phyloP scores from a whole-genome alignment of 2,888 invertebrate species.

The Lasioglossum villosulum region DNA sequence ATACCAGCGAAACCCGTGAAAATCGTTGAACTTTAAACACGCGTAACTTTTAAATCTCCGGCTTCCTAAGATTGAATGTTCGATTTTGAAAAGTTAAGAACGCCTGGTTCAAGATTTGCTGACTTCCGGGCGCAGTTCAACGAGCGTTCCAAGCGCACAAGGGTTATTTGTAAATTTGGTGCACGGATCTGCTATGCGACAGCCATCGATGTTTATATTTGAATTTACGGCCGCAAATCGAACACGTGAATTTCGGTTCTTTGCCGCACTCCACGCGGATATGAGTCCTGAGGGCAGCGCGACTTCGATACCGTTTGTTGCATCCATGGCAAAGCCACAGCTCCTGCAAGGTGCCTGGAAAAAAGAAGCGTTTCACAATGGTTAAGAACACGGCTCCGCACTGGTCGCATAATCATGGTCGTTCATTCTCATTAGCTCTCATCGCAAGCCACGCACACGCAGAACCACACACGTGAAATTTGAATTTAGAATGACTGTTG shows the following conservation, averaged over 20 bases:
- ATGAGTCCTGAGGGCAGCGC: constrained; percentile 79
- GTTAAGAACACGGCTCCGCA: constrained; percentile 14
- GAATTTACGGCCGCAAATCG: constrained; percentile 78
- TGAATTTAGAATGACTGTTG: no score
- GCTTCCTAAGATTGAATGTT: no score
- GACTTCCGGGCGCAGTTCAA: background rate
- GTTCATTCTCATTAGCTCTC: background rate
- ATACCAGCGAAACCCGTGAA: no score
- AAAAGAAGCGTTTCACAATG: constrained; percentile 56
- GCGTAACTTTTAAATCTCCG: no score
- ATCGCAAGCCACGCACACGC: background rate
- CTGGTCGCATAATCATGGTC: background rate
- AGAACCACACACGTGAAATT: background rate
- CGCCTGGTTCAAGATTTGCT: background rate
- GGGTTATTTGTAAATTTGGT: constrained; percentile 59
- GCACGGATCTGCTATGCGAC: constrained; percentile 73
- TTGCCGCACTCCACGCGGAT: constrained; percentile 81
- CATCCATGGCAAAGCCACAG: constrained; percentile 77
- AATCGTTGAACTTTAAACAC: no score
- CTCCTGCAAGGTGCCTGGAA: constrained; percentile 68
- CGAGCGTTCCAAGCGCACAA: background rate
- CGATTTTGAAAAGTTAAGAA: no score
- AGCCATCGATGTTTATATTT: constrained; percentile 79
- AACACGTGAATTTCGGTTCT: constrained; percentile 79
- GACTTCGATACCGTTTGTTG: constrained; percentile 79